Conservation (phyloP, 2,797 vertebrate species). For the Mareca penelope region DNA sequence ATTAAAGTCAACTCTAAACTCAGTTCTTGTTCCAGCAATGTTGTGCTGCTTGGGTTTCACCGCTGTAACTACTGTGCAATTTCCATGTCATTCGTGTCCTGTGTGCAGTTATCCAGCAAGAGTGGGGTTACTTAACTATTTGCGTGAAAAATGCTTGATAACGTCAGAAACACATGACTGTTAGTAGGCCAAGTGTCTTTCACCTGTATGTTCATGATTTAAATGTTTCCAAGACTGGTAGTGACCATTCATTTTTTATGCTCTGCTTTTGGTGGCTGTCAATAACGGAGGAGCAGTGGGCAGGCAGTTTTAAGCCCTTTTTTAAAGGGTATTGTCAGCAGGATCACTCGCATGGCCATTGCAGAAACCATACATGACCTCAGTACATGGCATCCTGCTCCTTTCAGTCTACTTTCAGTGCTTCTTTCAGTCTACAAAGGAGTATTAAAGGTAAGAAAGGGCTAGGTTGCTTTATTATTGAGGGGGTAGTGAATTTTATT, state of each 20-base stretch:
- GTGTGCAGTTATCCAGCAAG: background rate
- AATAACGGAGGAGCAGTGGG: background rate
- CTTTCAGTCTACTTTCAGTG: background rate
- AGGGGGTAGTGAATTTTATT: too few species aligned
- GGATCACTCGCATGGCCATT: background rate
- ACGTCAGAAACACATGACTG: background rate
- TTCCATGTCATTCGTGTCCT: background rate
- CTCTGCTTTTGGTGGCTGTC: background rate
- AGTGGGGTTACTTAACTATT: background rate
- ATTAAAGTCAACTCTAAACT: background rate
- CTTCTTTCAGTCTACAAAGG: background rate
- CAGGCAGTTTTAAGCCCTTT: background rate
- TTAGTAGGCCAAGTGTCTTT: background rate
- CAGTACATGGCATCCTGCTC: background rate
- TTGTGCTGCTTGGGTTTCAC: background rate
- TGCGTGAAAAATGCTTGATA: background rate
- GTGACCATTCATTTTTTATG: background rate
- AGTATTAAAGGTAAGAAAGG: background rate
- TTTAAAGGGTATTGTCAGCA: background rate
- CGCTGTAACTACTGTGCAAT: fast-evolving
- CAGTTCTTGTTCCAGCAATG: background rate
- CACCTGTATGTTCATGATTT: background rate
- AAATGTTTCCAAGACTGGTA: background rate
- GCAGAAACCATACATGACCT: background rate
- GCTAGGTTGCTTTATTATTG: background rate